phyloP scores from a whole-genome alignment of 2,797 vertebrate genomes.

The Tangara arthus region DNA sequence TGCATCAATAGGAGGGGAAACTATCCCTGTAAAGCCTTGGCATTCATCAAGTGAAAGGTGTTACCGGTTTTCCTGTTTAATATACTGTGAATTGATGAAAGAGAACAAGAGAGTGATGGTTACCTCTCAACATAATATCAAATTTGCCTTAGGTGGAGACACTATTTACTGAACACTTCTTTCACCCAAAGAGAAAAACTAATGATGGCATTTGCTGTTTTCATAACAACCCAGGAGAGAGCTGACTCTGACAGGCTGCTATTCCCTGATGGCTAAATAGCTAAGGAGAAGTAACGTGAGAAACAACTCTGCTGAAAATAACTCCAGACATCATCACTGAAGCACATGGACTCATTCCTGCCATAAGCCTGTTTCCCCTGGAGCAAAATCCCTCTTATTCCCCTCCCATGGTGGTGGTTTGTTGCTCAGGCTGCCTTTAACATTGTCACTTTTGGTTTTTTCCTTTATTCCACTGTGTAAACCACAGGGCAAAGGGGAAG shows the following conservation, averaged over 20 bases:
- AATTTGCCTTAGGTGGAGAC: constrained; percentile 31
- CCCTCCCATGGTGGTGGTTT: background rate
- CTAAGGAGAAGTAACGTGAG: constrained; percentile 33
- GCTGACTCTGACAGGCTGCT: constrained; percentile 57
- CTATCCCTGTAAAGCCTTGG: background rate
- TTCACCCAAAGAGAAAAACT: constrained; percentile 65
- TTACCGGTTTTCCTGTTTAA: background rate
- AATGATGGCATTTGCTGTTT: constrained; percentile 66
- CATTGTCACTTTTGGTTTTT: background rate
- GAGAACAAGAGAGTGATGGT: background rate
- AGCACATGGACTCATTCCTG: constrained; percentile 39
- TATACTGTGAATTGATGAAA: background rate
- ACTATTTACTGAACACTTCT: constrained; percentile 24
- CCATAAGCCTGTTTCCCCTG: background rate
- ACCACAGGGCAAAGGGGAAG: background rate
- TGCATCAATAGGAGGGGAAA: background rate
- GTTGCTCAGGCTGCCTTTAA: background rate
- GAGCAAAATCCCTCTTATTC: background rate
- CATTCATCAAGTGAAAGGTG: background rate
- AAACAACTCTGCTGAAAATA: constrained; percentile 58
- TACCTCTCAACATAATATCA: background rate
- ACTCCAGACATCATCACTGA: constrained; percentile 37
- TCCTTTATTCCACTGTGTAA: background rate
- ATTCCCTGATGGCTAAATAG: constrained; percentile 36
- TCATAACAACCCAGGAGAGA: constrained; percentile 63